A percentile compares a stretch with the other conserved stretches of the same genome.
These are phyloP conservation scores for Drosophila paulistorum DNA, from an alignment of 1,140 invertebrate genomes.

Conservation along the genomic window DNA sequence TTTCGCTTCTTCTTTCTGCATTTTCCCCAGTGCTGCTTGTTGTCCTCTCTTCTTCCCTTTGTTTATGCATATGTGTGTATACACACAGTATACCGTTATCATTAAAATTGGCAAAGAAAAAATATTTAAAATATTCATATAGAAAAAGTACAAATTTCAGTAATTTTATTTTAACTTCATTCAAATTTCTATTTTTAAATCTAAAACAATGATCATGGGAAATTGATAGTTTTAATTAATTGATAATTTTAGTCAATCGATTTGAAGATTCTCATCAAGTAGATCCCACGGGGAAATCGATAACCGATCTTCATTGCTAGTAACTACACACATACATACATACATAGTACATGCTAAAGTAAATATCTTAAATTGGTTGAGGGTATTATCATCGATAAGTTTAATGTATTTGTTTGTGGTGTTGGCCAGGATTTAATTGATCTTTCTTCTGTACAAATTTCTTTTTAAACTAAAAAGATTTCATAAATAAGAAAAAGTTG, in stretches of 20 bases:
- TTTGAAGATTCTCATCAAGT: no score
- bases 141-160: no score
- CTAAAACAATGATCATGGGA: no score
- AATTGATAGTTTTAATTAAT: no score
- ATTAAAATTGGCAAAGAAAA: slow-evolving; percentile 28
- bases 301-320: no score
- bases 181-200: no score
- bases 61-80: background rate
- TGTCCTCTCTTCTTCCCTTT: slow-evolving; percentile 17
- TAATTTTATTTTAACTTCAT: no score
- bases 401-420: background rate
- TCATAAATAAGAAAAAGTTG: slow-evolving; percentile 13
- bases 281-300: no score
- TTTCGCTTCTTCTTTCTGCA: slow-evolving; percentile 20
- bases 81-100: slow-evolving; percentile 11
- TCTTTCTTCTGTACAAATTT: slow-evolving; percentile 28
- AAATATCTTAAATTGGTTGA: background rate
- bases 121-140: background rate
- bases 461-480: slow-evolving; percentile 15
- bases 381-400: background rate
- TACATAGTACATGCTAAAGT: no score
- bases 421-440: background rate
- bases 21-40: slow-evolving; percentile 22
- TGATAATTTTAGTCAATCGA: no score
- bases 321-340: no score